Evolutionary conservation across 2,797 vertebrate genomes (phyloP), one percentile per base, ranked within the genome.

Genomic region (Mus minutoides): DNA sequence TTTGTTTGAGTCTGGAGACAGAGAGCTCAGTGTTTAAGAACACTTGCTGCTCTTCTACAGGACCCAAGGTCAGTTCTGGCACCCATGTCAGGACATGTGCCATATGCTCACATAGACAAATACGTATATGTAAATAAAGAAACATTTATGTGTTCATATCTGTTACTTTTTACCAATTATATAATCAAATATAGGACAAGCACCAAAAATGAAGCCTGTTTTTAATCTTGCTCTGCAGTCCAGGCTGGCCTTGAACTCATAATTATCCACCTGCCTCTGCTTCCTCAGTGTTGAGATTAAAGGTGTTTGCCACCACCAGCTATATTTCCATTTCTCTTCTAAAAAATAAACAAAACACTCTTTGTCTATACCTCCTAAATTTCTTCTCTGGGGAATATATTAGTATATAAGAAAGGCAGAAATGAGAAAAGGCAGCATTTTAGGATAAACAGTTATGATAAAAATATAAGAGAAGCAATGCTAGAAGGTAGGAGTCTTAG

Each of bases 301-400:
- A 69, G 16, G 16, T n/a, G 67, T n/a, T 6, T n/a, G 34, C 67
- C 67, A n/a, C 67, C 31, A 69, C 14, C 67, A n/a, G 14, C 16
- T 69, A 31, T 89, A 86, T 92, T 97, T 96, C 13, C 7, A 56
- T 96, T 93, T 87, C 11, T 87, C 11, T 91, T 31, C 10, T 12
- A 24, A n/a, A 62, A 71, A 92, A 62, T 26, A 29, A 78, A 88
- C 34, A 78, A 49, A 92, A 96, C 73, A 56, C 5, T 31, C 92
- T 86, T 92, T 91, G 7, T 29, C 58, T 75, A 0, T 78, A 43
- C 54, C 54, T 91, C 92, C 79, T 90, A 88, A 80, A 21, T n/a
- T 96, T 96, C 24, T 85, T 95, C 31, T 94, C 46, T 80, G 34
- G 76, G 22, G 13, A 92, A 77, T 88, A 90, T 75, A 89, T 91